Conservation (phyloP, 2,888 invertebrate genomes). For the Athalia circularis region DNA sequence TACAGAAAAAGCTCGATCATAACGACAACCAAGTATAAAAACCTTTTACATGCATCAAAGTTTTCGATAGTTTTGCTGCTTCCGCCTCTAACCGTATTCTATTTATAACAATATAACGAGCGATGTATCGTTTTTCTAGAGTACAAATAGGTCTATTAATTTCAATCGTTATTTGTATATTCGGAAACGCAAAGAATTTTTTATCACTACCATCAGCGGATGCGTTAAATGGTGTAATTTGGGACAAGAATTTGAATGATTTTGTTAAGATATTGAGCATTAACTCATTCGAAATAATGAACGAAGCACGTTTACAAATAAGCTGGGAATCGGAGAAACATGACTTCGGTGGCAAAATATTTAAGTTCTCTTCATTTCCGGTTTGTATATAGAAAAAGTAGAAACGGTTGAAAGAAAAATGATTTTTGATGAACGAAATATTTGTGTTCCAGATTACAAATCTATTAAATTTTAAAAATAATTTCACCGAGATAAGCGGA, state of each 20-base stretch:
- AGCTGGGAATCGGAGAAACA: constrained; percentile 28
- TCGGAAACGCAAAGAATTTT: not conserved
- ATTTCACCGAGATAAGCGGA: constrained; percentile 7
- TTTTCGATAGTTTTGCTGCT: no score
- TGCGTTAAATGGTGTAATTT: constrained; percentile 48
- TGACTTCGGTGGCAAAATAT: constrained; percentile 46
- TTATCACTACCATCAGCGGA: constrained; percentile 7
- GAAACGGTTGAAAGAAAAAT: no score
- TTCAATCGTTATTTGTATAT: no score
- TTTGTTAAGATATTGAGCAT: constrained; percentile 53
- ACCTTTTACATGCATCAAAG: no score
- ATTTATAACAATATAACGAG: no score
- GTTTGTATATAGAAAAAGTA: not conserved
- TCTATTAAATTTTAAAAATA: not conserved
- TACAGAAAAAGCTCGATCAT: no score
- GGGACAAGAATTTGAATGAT: constrained; percentile 49
- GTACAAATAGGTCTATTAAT: not conserved
- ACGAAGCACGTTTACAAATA: constrained; percentile 6
- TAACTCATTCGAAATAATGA: constrained; percentile 42
- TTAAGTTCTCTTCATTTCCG: constrained; percentile 3
- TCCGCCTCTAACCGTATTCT: no score
- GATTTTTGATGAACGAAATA: not conserved
- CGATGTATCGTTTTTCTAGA: no score
- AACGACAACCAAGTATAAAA: no score
- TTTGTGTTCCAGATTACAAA: constrained; percentile 9